A percentile compares a stretch with the other conserved stretches of the same genome.
These are phyloP conservation scores for Zophobas morio DNA, from an alignment of 1,140 invertebrate species.

Conservation along the genomic window DNA sequence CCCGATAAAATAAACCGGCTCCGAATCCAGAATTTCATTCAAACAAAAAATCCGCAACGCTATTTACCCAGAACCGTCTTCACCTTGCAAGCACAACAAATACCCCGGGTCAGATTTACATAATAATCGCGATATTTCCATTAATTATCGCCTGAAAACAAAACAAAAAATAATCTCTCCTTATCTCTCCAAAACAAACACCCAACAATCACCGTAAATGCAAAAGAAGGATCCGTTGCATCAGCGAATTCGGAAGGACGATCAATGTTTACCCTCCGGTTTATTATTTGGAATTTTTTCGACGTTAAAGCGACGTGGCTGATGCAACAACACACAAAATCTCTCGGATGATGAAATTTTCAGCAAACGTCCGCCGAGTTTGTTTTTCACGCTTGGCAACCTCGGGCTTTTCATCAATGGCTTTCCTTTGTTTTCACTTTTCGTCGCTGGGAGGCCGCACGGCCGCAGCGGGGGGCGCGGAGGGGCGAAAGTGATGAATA, in stretches of 20 bases:
- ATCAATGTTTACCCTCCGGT: not conserved
- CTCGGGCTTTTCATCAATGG: too few relatives aligned
- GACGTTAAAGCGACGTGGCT: not conserved
- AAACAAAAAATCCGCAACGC: too few relatives aligned
- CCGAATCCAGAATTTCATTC: too few relatives aligned
- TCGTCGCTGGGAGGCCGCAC: not conserved
- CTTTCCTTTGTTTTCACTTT: slow-evolving; percentile 41
- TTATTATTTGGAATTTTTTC: not conserved
- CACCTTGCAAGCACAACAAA: too few relatives aligned
- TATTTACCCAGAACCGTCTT: too few relatives aligned
- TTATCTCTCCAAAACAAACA: too few relatives aligned
- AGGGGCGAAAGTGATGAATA: not conserved
- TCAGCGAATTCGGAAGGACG: not conserved
- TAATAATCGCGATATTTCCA: too few relatives aligned
- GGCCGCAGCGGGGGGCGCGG: not conserved
- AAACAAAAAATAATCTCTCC: too few relatives aligned
- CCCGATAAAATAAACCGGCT: too few relatives aligned
- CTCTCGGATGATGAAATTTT: not conserved
- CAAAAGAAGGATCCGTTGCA: not conserved
- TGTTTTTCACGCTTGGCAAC: not conserved
- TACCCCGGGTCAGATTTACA: too few relatives aligned
- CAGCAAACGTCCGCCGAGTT: not conserved
- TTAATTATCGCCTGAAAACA: too few relatives aligned
- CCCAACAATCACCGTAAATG: not conserved
- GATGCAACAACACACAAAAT: slow-evolving; percentile 2